Evolutionary conservation across 2,113 vertebrate genomes (phyloP), one percentile per base, ranked within the genome.

Genomic region (Cyprinodon variegatus): DNA sequence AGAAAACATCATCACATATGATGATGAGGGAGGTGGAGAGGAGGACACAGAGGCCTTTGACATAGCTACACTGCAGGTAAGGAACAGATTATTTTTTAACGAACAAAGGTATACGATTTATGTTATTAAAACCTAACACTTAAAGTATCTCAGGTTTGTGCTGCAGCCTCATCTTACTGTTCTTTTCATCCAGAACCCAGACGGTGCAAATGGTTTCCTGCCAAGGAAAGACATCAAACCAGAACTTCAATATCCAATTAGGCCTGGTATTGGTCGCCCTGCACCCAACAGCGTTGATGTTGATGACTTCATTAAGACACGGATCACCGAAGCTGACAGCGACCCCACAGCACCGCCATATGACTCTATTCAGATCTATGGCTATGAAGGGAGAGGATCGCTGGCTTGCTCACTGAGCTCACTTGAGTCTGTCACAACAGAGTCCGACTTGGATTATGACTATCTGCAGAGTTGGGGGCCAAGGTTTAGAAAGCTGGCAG

Each of bases 391-490:
- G 65, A 91, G 97, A 80, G 98, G 97, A 73, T 99, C 98, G 0
- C 91, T 99, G 91, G 98, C 98, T 0, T 97, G 98, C 38, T 99
- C 98, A 11, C 92, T 99, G 89, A 99, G 98, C 90, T 99, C 98
- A 20, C 93, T 99, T 78, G 98, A 99, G 92, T 98, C 98, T 1
- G 97, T 97, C 38, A 99, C 96, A 13, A 99, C 97, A 69, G 98
- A 99, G 93, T 98, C 97, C 13, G 98, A 99, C 92, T 96, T 99
- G 95, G 97, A 99, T 95, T 99, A 99, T 68, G 98, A 99, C 94
- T 99, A 99, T 95, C 97, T 99, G 95, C 97, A 99, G 93, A 98
- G 97, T 29, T 99, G 98, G 98, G 98, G 98, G 90, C 98, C 98
- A 65, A 95, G 98, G 65, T 99, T 99, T 95, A 99, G 96, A 96